phyloP scores from a whole-genome alignment of 2,888 invertebrate species.

The Margaritifera margaritifera region DNA sequence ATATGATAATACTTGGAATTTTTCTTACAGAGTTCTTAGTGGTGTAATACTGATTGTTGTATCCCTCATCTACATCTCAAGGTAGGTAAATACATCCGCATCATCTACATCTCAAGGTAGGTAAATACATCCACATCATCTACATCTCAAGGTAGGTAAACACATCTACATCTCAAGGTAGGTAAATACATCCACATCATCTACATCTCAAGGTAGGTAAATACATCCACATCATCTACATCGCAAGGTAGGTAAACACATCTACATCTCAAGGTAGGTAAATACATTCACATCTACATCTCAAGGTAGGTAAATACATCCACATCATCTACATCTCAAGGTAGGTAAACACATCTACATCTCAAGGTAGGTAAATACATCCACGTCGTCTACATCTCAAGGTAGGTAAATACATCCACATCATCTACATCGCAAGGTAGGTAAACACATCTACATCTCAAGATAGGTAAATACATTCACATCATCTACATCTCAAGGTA shows the following conservation, averaged over 20 bases:
- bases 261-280: conserved; percentile 11
- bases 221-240: no score
- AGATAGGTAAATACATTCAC: no score
- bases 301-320: conserved; percentile 13
- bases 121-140: no score
- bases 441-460: conserved; percentile 7
- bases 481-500: conserved; percentile 12
- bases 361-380: conserved; percentile 12
- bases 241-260: conserved; percentile 13
- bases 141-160: conserved; percentile 12
- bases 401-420: no score
- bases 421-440: conserved; percentile 11
- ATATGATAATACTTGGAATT: neutral
- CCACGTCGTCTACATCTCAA: conserved; percentile 7
- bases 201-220: conserved; percentile 11
- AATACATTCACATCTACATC: conserved; percentile 7
- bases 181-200: no score
- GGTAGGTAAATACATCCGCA: no score
- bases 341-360: conserved; percentile 13
- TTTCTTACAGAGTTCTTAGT: conserved; percentile 17
- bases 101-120: conserved; percentile 11
- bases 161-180: conserved; percentile 11
- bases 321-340: conserved; percentile 7
- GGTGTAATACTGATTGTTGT: conserved; percentile 10
- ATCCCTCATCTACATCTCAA: conserved; percentile 9